phyloP scores from a whole-genome alignment of 2,113 vertebrate genomes.

The Orycteropus afer region DNA sequence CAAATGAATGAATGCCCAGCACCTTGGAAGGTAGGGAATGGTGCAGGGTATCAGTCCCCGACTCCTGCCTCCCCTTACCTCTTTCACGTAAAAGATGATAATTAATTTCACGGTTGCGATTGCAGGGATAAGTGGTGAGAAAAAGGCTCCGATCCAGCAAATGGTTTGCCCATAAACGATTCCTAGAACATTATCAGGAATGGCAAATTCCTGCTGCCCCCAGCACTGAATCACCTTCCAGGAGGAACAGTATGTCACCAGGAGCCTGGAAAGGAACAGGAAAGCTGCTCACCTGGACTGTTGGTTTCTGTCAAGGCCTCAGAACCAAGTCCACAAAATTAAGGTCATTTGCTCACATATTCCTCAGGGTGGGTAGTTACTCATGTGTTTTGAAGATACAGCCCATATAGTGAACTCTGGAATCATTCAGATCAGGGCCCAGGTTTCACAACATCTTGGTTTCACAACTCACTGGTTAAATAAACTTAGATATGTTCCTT shows the following conservation, averaged over 20 bases:
- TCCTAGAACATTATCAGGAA: slow-evolving; percentile 95
- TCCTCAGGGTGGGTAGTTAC: neutral
- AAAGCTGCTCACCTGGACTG: neutral
- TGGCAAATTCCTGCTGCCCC: slow-evolving; percentile 93
- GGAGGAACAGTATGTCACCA: slow-evolving; percentile 91
- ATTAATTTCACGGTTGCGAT: slow-evolving; percentile 96
- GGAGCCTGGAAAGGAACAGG: slow-evolving; percentile 85
- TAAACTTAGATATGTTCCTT: neutral
- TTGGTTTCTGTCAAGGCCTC: neutral
- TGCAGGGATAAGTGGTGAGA: slow-evolving; percentile 95
- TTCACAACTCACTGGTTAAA: neutral
- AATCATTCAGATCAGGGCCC: neutral
- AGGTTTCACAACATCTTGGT: neutral
- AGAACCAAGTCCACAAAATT: neutral
- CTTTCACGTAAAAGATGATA: slow-evolving; percentile 97
- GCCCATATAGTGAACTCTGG: neutral
- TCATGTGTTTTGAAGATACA: neutral
- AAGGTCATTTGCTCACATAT: neutral
- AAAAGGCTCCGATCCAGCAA: slow-evolving; percentile 98
- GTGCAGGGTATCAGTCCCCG: too few relatives aligned
- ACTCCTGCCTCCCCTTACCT: slow-evolving; percentile 85
- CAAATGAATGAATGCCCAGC: accelerated
- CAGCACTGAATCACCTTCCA: slow-evolving; percentile 87
- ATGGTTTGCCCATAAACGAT: slow-evolving; percentile 98
- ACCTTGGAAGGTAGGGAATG: neutral